Evolutionary conservation across 2,797 vertebrate genomes (phyloP), one percentile per base, ranked within the genome.

Genomic region (Sebastes wilsoni): DNA sequence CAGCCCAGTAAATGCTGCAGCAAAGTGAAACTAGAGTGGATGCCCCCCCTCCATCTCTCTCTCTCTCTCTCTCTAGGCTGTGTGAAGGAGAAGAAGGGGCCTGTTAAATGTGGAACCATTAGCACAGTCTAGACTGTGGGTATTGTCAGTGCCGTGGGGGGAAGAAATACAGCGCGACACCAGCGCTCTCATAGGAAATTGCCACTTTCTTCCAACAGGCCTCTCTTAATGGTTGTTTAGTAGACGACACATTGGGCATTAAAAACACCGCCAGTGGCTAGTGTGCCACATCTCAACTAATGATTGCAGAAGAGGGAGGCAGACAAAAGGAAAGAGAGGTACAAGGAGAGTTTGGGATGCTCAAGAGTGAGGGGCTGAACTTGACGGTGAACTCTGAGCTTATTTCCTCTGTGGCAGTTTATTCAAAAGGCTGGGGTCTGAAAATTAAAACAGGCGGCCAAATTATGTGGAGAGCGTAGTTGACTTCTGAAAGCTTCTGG

Each of bases 81-180:
- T 56, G 70, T 67, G 36, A 69, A 75, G 56, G 56, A 66, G 66
- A 75, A 78, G 58, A 71, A 14, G 73, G 70, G 46, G 16, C 81
- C 75, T 90, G 80, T 90, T 89, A 88, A 90, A 92, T 85, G 83
- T 82, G 84, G 84, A 83, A 87, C 84, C 84, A 91, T 92, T 92
- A 93, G 72, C 72, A 60, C 54, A 72, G 86, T 92, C 83, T 85
- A 88, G 88, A 91, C 91, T 72, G 60, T 7, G 72, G 83, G 74
- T 86, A 92, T 46, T 84, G 88, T 79, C 64, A 70, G 72, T 77
- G 91, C 91, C 81, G 32, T 46, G 23, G 76, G 87, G 87, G 80
- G 80, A 58, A 85, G 78, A 86, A 85, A 88, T 87, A 89, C 80
- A 81, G 62, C 64, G 55, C 20, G 54, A 90, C 87, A 89, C 83